These are phyloP conservation scores for Drosophila kurseongensis DNA, from an alignment of 1,140 invertebrate genomes.

Conservation along the genomic window DNA sequence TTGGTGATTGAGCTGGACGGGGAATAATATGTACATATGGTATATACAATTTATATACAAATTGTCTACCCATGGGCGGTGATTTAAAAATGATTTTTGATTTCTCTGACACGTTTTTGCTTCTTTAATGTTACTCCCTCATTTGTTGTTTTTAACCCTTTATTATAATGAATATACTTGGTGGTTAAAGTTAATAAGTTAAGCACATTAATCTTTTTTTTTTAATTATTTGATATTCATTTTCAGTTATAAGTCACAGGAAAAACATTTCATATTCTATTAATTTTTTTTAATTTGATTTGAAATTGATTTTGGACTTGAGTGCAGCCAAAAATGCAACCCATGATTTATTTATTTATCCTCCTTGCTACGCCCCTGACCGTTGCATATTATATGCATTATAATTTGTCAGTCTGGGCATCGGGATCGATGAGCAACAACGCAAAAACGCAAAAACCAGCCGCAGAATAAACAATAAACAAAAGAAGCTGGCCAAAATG, in stretches of 20 bases:
- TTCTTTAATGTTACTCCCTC: no score
- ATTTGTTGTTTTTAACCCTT: no score
- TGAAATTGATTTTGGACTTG: neutral
- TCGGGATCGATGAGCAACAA: conserved; percentile 30
- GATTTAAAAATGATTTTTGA: neutral
- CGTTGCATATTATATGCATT: conserved; percentile 34
- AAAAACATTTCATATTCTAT: neutral
- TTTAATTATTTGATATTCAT: neutral
- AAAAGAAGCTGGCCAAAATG: conserved; percentile 28
- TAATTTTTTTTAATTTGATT: neutral
- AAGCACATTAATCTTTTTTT: no score
- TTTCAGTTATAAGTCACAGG: no score
- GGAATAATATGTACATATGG: neutral
- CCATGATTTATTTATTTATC: conserved; percentile 3
- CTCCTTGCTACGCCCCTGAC: conserved; percentile 15
- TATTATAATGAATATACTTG: no score
- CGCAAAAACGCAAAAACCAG: neutral
- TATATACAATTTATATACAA: neutral
- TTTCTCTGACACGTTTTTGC: no score
- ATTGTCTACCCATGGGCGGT: no score
- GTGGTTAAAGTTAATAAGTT: no score
- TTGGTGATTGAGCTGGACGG: conserved; percentile 10
- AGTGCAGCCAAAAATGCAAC: neutral
- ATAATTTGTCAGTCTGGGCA: conserved; percentile 56
- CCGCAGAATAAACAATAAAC: conserved; percentile 36